These are phyloP conservation scores for Orientallactaga bullata DNA, from an alignment of 2,113 vertebrate species.

Conservation along the genomic window DNA sequence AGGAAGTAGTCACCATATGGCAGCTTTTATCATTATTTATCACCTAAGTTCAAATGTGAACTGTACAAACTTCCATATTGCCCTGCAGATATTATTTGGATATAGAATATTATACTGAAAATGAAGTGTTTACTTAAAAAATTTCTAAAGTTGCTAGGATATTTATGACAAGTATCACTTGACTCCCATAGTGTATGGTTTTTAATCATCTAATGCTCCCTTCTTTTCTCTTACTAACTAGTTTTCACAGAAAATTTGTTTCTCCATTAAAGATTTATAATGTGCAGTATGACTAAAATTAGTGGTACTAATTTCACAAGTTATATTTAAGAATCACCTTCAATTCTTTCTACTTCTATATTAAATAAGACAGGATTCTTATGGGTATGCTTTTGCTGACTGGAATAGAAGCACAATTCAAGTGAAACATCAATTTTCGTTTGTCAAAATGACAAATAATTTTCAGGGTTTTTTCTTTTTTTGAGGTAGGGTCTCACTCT, in stretches of 20 bases:
- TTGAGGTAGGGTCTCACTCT: too few relatives aligned
- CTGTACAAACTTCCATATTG: neutral
- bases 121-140: conserved; percentile 21
- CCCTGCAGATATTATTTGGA: neutral
- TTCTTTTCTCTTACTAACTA: neutral
- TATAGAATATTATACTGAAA: conserved; percentile 30
- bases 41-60: neutral
- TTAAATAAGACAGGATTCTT: conserved; percentile 38
- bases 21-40: neutral
- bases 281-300: conserved; percentile 44
- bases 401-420: neutral
- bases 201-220: neutral
- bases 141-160: neutral
- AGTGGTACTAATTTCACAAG: conserved; percentile 4
- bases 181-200: neutral
- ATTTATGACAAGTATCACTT: conserved; percentile 5
- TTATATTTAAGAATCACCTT: conserved; percentile 45
- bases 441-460: conserved; percentile 31
- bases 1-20: neutral
- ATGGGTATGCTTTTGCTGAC: conserved; percentile 29
- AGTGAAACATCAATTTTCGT: conserved; percentile 50
- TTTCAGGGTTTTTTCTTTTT: too few relatives aligned
- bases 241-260: conserved; percentile 47
- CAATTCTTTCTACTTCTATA: neutral
- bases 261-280: conserved; percentile 31